These are phyloP conservation scores for Oryctes rhinoceros DNA, from an alignment of 1,140 invertebrate species.

Conservation along the genomic window DNA sequence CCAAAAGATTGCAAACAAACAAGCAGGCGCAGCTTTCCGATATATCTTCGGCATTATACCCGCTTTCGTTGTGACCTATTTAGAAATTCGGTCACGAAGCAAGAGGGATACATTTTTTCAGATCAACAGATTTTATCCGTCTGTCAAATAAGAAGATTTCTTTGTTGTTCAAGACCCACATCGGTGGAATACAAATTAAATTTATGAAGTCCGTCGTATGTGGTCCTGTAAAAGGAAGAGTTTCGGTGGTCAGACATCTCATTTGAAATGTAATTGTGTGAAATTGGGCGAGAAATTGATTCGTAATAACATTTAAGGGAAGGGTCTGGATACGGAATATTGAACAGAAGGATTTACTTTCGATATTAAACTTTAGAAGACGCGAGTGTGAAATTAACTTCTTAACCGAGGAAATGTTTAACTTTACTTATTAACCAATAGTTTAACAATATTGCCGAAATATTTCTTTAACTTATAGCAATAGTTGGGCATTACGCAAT, in stretches of 20 bases:
- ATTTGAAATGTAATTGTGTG: too few relatives aligned
- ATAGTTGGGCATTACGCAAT: too few relatives aligned
- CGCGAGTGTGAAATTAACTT: too few relatives aligned
- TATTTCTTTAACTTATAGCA: too few relatives aligned
- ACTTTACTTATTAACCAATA: too few relatives aligned
- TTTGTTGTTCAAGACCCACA: slow-evolving; percentile 30
- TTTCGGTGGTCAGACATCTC: not conserved
- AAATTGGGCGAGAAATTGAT: too few relatives aligned
- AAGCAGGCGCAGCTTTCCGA: not conserved
- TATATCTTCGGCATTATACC: not conserved
- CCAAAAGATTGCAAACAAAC: not conserved
- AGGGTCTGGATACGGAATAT: too few relatives aligned
- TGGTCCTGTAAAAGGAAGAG: not conserved
- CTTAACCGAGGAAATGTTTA: too few relatives aligned
- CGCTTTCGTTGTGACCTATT: slow-evolving; percentile 1
- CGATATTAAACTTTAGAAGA: too few relatives aligned
- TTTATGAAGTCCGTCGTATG: slow-evolving; percentile 10
- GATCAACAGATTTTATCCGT: slow-evolving; percentile 50
- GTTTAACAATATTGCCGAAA: too few relatives aligned
- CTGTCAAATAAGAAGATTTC: slow-evolving; percentile 49
- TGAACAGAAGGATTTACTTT: too few relatives aligned
- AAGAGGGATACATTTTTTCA: slow-evolving; percentile 49
- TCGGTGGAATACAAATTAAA: slow-evolving; percentile 38
- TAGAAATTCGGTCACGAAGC: slow-evolving; percentile 46
- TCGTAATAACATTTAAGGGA: too few relatives aligned